Conservation (phyloP, 2,888 invertebrate genomes). For the Argyra leucocephala region DNA sequence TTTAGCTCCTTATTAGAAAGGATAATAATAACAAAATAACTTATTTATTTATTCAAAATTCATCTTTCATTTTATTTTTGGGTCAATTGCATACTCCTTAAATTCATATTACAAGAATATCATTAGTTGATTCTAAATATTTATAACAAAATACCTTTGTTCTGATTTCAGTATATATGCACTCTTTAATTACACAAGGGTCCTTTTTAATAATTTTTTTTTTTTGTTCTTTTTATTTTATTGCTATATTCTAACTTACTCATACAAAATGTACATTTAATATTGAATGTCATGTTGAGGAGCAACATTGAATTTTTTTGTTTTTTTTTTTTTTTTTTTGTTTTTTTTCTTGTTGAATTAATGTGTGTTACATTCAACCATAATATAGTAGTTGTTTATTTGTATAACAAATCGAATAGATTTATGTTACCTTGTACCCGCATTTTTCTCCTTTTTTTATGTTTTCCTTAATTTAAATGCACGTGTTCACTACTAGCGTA, state of each 20-base stretch:
- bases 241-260: neutral
- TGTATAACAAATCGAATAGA: neutral
- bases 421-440: slow-evolving; percentile 3
- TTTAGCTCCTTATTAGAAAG: no score
- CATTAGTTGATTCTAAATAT: no score
- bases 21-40: no score
- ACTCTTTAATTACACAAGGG: neutral
- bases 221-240: neutral
- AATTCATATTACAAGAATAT: no score
- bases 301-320: neutral
- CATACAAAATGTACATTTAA: neutral
- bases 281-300: neutral
- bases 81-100: no score
- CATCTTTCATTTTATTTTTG: no score
- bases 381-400: no score
- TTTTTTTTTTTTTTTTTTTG: no score
- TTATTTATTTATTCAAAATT: no score
- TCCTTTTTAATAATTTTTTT: neutral
- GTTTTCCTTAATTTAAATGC: neutral
- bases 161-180: neutral
- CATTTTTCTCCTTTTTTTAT: neutral
- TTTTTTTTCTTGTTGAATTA: no score
- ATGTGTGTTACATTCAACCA: no score
- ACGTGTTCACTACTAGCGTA: neutral
- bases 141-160: neutral